Evolutionary conservation across 2,888 invertebrate species (phyloP).

Genomic region (Hymenopus coronatus): DNA sequence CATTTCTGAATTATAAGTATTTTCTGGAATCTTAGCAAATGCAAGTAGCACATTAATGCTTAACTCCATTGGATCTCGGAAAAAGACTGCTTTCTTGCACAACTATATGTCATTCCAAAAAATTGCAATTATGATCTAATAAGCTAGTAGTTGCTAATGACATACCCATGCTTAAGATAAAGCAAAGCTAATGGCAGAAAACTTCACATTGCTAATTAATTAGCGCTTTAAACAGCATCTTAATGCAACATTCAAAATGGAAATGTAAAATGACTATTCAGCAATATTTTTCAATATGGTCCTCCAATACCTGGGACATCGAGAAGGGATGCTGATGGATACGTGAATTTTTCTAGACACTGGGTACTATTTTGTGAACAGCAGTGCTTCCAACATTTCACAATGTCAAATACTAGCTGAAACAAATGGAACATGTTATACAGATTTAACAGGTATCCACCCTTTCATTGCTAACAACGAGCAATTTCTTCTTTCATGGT

Average conservation of each 20-base stretch:
- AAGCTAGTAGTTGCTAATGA: background rate
- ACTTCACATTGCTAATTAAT: background rate
- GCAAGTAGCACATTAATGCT: background rate
- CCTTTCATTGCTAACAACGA: no score
- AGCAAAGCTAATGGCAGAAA: background rate
- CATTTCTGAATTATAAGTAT: background rate
- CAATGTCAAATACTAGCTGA: background rate
- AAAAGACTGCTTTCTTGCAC: background rate
- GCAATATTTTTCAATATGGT: background rate
- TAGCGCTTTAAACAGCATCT: background rate
- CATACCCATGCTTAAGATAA: background rate
- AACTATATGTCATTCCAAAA: background rate
- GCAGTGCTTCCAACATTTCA: background rate
- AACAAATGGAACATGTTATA: background rate
- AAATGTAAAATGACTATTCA: background rate
- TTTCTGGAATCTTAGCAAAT: background rate
- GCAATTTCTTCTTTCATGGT: no score
- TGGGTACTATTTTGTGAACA: background rate
- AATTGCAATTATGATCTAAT: background rate
- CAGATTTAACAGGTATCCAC: background rate
- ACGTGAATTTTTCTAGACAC: background rate
- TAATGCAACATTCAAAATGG: background rate
- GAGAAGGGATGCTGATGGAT: background rate
- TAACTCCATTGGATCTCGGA: background rate
- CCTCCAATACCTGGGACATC: background rate